Evolutionary conservation across 2,888 invertebrate species (phyloP).

Genomic region (Tenodera sinensis): DNA sequence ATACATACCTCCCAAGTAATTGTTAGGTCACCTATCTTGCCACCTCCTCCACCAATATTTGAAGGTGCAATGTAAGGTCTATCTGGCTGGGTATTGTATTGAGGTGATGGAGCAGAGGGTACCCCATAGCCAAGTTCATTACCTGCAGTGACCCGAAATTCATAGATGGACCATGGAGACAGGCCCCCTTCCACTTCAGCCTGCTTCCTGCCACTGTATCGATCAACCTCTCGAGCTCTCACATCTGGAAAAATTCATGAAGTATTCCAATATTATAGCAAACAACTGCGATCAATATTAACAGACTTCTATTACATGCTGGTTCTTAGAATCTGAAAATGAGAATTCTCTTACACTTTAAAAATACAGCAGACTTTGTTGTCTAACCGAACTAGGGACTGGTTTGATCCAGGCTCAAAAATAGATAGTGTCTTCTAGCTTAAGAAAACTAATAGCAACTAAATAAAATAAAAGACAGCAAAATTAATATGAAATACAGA

Average conservation of each 20-base stretch:
- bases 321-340: no score
- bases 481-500: no score
- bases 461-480: no score
- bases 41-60: constrained; percentile 89
- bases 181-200: constrained; percentile 66
- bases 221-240: constrained; percentile 69
- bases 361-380: no score
- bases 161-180: constrained; percentile 85
- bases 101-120: constrained; percentile 80
- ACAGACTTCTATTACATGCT: no score
- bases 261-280: background rate
- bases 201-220: constrained; percentile 74
- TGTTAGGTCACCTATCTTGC: constrained; percentile 90
- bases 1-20: constrained; percentile 69
- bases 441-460: no score
- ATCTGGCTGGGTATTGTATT: constrained; percentile 78
- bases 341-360: no score
- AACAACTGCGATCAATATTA: no score
- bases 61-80: constrained; percentile 72
- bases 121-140: constrained; percentile 79
- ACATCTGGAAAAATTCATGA: constrained; percentile 43
- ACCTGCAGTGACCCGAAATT: constrained; percentile 84
- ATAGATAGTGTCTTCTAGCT: no score
- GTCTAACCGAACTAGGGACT: no score
- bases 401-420: no score